These are phyloP conservation scores for Drosophila ustulata DNA, from an alignment of 2,888 invertebrate genomes.

Conservation along the genomic window DNA sequence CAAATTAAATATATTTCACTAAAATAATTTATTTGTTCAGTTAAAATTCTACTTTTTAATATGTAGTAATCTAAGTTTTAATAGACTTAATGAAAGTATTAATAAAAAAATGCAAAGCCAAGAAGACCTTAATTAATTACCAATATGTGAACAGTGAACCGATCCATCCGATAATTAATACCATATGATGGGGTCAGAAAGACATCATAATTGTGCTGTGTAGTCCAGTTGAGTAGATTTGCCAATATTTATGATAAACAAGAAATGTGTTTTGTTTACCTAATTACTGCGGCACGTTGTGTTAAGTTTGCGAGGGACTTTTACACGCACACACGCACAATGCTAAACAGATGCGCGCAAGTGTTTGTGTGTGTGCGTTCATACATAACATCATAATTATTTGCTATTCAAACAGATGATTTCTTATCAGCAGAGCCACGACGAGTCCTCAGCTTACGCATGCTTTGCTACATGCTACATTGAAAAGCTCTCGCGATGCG, in stretches of 20 bases:
- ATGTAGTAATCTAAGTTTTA: too few species aligned
- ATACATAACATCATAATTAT: slow-evolving; percentile 32
- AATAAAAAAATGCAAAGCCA: too few species aligned
- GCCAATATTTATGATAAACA: slow-evolving; percentile 4
- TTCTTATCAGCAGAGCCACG: slow-evolving; percentile 43
- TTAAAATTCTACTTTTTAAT: too few species aligned
- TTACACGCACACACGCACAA: background rate
- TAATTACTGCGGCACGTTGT: slow-evolving; percentile 9
- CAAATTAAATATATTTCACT: too few species aligned
- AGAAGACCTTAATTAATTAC: too few species aligned
- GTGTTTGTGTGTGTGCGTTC: background rate
- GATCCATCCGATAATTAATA: background rate
- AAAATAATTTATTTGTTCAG: too few species aligned
- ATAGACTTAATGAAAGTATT: too few species aligned
- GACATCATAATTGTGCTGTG: background rate
- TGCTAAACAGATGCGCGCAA: slow-evolving; percentile 9
- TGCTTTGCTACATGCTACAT: slow-evolving; percentile 13
- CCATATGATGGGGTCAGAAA: background rate
- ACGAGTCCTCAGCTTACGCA: slow-evolving; percentile 6
- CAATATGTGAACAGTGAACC: background rate
- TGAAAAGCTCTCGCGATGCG: slow-evolving; percentile 38
- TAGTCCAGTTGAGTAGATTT: background rate
- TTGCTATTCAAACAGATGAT: slow-evolving; percentile 43
- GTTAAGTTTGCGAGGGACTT: background rate
- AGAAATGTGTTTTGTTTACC: slow-evolving; percentile 17